Conservation (phyloP, 23 tunicate genomes). For the Corella eumyota region DNA sequence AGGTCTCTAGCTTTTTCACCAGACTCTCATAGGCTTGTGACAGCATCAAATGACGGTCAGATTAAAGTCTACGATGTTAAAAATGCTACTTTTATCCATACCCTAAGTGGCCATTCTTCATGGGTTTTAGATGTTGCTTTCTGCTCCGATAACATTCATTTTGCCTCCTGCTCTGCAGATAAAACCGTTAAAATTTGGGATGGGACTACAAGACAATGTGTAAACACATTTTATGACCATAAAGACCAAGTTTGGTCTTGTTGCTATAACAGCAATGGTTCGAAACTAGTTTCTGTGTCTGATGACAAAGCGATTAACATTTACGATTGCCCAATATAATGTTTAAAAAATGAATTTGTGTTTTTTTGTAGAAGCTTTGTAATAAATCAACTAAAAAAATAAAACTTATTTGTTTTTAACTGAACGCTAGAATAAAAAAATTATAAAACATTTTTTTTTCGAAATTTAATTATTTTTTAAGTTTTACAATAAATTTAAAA, state of each 20-base stretch:
- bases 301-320: conserved; percentile 91
- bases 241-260: conserved; percentile 95
- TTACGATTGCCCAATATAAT: conserved; percentile 96
- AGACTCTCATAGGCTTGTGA: conserved; percentile 80
- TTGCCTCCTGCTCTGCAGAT: conserved; percentile 87
- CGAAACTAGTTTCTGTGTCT: conserved; percentile 87
- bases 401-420: too few relatives aligned
- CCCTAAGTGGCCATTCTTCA: conserved; percentile 94
- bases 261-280: conserved; percentile 85
- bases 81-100: conserved; percentile 72
- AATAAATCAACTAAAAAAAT: too few relatives aligned
- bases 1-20: conserved; percentile 94
- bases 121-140: conserved; percentile 83
- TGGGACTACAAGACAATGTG: conserved; percentile 65
- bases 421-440: too few relatives aligned
- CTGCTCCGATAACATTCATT: conserved; percentile 87
- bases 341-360: too few relatives aligned
- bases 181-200: conserved; percentile 97
- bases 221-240: conserved; percentile 94
- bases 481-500: too few relatives aligned
- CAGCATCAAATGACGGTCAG: conserved; percentile 98
- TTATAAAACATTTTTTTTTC: too few relatives aligned
- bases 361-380: too few relatives aligned
- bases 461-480: too few relatives aligned
- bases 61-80: conserved; percentile 92